phyloP scores from a whole-genome alignment of 2,888 invertebrate genomes.

The Stenoptilia bipunctidactyla region DNA sequence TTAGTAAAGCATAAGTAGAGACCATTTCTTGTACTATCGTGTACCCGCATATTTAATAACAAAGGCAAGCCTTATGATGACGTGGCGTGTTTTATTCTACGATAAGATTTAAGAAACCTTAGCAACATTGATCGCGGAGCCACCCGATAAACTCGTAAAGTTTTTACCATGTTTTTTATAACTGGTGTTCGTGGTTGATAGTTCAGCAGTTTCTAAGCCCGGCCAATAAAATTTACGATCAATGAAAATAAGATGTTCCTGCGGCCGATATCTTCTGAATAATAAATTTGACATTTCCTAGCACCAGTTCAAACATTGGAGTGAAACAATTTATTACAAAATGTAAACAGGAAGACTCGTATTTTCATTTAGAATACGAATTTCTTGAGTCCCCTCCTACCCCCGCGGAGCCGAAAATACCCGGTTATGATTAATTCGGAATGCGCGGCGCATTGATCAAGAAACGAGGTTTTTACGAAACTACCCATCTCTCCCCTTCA shows the following conservation, averaged over 20 bases:
- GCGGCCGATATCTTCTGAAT: conserved; percentile 25
- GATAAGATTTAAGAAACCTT: too few relatives aligned
- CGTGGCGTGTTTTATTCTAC: too few relatives aligned
- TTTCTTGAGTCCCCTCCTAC: conserved; percentile 30
- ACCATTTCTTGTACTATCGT: too few relatives aligned
- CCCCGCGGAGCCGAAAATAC: conserved; percentile 56
- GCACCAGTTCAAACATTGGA: conserved; percentile 50
- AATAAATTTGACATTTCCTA: conserved; percentile 33
- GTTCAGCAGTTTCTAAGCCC: neutral
- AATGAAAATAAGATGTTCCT: conserved; percentile 18
- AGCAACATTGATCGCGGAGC: neutral
- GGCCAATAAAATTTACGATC: conserved; percentile 13
- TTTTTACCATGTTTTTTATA: conserved; percentile 1
- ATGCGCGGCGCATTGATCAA: conserved; percentile 71
- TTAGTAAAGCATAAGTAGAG: too few relatives aligned
- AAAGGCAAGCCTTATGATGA: too few relatives aligned
- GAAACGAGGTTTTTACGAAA: conserved; percentile 69
- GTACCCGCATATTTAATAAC: too few relatives aligned
- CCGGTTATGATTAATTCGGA: conserved; percentile 71
- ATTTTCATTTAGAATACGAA: conserved; percentile 71
- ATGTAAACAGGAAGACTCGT: conserved; percentile 70
- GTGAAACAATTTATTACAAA: conserved; percentile 71
- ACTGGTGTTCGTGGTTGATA: neutral
- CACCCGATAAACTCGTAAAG: neutral
- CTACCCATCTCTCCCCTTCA: conserved; percentile 57